Base-by-base conservation (phyloP, 2,113 vertebrate species). In the Pedetes capensis region DNA sequence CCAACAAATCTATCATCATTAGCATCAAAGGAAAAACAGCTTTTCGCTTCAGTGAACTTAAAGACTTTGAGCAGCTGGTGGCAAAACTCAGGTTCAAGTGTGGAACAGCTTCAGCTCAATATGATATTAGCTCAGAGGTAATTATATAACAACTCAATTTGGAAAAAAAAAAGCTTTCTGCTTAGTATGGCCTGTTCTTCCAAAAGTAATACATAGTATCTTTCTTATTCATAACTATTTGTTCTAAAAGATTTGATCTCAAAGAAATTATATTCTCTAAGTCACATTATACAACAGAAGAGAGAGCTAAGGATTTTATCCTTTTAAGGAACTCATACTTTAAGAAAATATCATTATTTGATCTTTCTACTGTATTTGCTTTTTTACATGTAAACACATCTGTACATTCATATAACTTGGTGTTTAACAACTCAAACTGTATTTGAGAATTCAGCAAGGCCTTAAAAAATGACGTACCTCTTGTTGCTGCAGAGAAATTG, bases 11-110 rank as follows among this genome's bases (percentile, higher is more conserved):
- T 57, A 92, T 99, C 88, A 99, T 98, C 2, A 98, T 99, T 93
- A 99, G 98, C 72, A 98, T 99, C 93, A 99, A 98, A 78, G 99
- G 99, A 51, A 99, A 99, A 97, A 98, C 98, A 95, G 99, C 99
- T 42, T 98, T 99, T 97, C 99, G 99, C 64, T 99, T 99, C 97
- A 99, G 98, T 0, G 99, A 99, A 90, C 98, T 99, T 87, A 98
- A 98, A 74, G 99, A 99, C 97, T 99, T 98, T 44, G 99, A 99
- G 78, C 98, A 98, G 20, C 98, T 99, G n/a, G 99, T 99, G 82
- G 95, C 95, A 93, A 98, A 99, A 29, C 98, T 99, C 71, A 98
- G 98, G 72, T 97, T 98, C 96, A 99, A 98, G 82, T 99, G 99
- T 96, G 98, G 93, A 59, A 97, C 98, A 39, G 72, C 98, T 80